These are phyloP conservation scores for Dreissena polymorpha DNA, from an alignment of 1,140 invertebrate species.

Conservation along the genomic window DNA sequence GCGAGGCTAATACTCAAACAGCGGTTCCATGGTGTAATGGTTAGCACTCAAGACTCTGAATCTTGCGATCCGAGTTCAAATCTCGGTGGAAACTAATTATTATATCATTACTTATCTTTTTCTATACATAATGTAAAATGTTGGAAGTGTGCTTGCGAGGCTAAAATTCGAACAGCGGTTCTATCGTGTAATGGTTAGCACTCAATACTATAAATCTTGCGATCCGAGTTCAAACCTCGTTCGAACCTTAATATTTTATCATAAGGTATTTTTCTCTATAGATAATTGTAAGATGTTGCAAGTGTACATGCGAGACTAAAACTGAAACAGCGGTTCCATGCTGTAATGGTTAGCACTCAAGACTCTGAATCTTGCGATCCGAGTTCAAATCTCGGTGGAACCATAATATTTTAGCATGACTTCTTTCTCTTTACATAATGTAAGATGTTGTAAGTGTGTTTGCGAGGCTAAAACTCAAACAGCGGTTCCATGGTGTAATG, in stretches of 20 bases:
- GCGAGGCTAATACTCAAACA: too few relatives aligned
- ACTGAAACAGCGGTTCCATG: too few relatives aligned
- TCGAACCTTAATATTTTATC: neutral
- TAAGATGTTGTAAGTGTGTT: too few relatives aligned
- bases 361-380: too few relatives aligned
- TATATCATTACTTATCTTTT: neutral
- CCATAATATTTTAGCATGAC: too few relatives aligned
- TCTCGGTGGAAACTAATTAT: neutral
- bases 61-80: conserved; percentile 58
- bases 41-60: conserved; percentile 62
- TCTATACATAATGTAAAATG: neutral
- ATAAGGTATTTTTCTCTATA: neutral
- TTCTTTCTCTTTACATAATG: too few relatives aligned
- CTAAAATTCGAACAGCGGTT: neutral
- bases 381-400: too few relatives aligned
- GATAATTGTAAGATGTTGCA: neutral
- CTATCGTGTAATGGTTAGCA: neutral
- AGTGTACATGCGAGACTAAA: too few relatives aligned
- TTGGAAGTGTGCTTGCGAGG: neutral
- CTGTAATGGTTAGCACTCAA: too few relatives aligned
- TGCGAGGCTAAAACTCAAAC: too few relatives aligned
- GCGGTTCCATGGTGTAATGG: conserved; percentile 61
- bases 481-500: conserved; percentile 61
- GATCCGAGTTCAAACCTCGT: neutral
- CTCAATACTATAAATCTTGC: neutral